Conservation (phyloP, 1,140 invertebrate genomes). For the Hirudo medicinalis region DNA sequence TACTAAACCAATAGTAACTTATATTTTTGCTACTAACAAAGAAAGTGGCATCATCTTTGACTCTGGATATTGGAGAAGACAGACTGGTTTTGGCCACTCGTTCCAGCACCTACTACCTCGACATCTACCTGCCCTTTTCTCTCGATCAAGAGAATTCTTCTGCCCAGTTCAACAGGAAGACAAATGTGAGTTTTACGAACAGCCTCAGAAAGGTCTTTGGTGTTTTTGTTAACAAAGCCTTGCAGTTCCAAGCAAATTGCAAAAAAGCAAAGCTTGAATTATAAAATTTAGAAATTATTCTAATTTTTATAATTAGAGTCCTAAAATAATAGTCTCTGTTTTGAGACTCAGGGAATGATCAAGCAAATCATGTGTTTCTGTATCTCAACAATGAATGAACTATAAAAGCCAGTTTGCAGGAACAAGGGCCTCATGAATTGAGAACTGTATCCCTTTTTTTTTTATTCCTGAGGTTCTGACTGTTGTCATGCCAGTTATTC, state of each 20-base stretch:
- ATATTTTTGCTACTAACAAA: conserved; percentile 27
- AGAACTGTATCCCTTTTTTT: neutral
- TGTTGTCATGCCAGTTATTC: neutral
- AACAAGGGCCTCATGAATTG: neutral
- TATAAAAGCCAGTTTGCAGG: too few species aligned
- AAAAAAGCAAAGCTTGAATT: neutral
- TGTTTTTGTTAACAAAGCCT: neutral
- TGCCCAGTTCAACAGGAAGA: conserved; percentile 51
- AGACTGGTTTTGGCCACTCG: conserved; percentile 51
- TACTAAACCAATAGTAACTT: too few species aligned
- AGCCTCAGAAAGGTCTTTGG: neutral
- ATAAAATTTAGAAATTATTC: neutral
- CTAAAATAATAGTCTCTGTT: too few species aligned
- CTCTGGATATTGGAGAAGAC: conserved; percentile 56
- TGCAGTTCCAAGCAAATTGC: neutral
- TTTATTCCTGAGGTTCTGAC: neutral
- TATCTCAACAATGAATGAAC: too few species aligned
- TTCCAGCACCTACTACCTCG: conserved; percentile 48
- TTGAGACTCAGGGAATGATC: too few species aligned
- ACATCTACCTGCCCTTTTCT: conserved; percentile 53
- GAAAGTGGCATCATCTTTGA: conserved; percentile 50
- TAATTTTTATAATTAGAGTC: too few species aligned
- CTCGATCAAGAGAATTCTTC: conserved; percentile 48
- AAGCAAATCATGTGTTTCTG: too few species aligned
- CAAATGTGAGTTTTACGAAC: conserved; percentile 43